A percentile compares a stretch with the other conserved stretches of the same genome.
phyloP scores from a whole-genome alignment of 2,888 invertebrate species.

The Acrobasis consociella region DNA sequence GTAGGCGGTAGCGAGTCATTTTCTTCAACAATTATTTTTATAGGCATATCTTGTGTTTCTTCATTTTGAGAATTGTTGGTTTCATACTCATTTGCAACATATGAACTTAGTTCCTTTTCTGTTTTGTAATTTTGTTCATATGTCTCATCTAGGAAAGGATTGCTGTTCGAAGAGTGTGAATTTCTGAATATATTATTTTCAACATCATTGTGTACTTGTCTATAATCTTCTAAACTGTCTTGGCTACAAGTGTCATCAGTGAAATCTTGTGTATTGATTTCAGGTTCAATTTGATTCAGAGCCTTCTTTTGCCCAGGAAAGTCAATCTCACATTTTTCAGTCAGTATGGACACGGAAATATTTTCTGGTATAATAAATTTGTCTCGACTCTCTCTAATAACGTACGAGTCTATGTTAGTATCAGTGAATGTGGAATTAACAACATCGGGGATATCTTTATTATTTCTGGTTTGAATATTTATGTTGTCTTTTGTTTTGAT shows the following conservation, averaged over 20 bases:
- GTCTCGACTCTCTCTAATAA: constrained; percentile 50
- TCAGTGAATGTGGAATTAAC: constrained; percentile 74
- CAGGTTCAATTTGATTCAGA: constrained; percentile 28
- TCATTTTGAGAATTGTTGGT: constrained; percentile 68
- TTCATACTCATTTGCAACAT: constrained; percentile 67
- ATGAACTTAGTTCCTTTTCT: constrained; percentile 59
- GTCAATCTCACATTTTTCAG: constrained; percentile 51
- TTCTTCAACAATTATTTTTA: constrained; percentile 56
- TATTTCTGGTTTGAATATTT: constrained; percentile 39
- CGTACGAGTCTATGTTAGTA: constrained; percentile 46
- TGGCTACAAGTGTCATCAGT: constrained; percentile 30
- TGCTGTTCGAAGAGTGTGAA: constrained; percentile 50
- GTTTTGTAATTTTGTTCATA: constrained; percentile 53
- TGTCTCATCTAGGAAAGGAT: constrained; percentile 61
- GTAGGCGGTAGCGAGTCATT: constrained; percentile 39
- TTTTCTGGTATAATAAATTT: constrained; percentile 69
- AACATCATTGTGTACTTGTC: constrained; percentile 42
- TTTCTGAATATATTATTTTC: constrained; percentile 50
- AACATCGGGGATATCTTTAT: constrained; percentile 70
- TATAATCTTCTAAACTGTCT: constrained; percentile 46
- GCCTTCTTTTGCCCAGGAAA: constrained; percentile 30
- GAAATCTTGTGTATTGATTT: constrained; percentile 30
- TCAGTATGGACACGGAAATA: constrained; percentile 64
- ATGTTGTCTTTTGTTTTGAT: constrained; percentile 32
- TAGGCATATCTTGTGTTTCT: constrained; percentile 52